Percentiles rank a stretch among this genome's conserved stretches.
Evolutionary conservation across 2,888 invertebrate species (phyloP).

Genomic region (Dicranocentrus wangi): DNA sequence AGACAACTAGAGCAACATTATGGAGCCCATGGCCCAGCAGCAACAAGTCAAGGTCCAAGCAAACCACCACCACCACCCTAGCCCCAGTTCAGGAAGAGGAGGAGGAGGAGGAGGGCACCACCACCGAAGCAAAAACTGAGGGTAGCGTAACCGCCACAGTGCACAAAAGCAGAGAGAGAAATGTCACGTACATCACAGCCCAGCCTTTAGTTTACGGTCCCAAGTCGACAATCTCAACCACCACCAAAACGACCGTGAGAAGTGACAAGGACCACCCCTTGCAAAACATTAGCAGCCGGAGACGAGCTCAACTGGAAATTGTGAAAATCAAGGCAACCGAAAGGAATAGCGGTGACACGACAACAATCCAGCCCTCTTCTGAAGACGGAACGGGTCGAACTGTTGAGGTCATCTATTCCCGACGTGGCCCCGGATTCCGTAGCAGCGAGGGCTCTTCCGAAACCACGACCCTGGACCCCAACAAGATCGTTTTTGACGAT

Average conservation of each 20-base stretch:
- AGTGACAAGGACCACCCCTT: neutral
- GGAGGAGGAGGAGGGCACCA: neutral
- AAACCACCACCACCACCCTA: constrained; percentile 23
- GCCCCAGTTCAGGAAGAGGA: constrained; percentile 19
- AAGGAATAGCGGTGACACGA: constrained; percentile 3
- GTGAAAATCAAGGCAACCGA: constrained; percentile 39
- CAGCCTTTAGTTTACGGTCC: constrained; percentile 11
- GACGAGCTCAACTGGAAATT: constrained; percentile 56
- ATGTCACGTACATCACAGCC: constrained; percentile 36
- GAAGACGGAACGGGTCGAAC: constrained; percentile 27
- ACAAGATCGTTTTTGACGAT: constrained; percentile 62
- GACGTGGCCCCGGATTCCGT: constrained; percentile 31
- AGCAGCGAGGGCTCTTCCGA: constrained; percentile 19
- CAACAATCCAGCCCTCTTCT: constrained; percentile 26
- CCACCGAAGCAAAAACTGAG: no score
- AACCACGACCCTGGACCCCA: constrained; percentile 37
- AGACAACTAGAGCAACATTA: constrained; percentile 57
- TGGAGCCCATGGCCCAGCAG: constrained; percentile 56
- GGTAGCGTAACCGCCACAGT: constrained; percentile 45
- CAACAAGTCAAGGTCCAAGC: constrained; percentile 12
- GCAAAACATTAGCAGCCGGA: constrained; percentile 38
- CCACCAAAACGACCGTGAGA: constrained; percentile 27
- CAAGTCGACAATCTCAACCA: constrained; percentile 49
- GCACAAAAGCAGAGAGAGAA: constrained; percentile 31
- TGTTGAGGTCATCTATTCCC: constrained; percentile 36